phyloP scores from a whole-genome alignment of 2,113 vertebrate genomes.

The Cisticola juncidis region DNA sequence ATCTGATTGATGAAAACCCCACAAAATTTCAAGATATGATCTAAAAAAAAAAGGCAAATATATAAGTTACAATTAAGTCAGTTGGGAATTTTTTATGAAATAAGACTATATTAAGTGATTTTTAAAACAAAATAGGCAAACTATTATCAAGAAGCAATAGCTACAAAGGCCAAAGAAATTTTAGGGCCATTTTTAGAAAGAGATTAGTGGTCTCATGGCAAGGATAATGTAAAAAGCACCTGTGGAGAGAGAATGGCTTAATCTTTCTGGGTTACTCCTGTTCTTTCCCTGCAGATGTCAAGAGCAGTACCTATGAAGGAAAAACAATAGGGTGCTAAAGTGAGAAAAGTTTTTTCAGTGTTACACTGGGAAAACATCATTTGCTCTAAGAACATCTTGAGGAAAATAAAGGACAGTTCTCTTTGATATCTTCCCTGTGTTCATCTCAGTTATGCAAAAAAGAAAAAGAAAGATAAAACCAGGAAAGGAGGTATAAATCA shows the following conservation, averaged over 20 bases:
- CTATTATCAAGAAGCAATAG: not conserved
- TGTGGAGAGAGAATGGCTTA: not conserved
- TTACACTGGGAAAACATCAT: not conserved
- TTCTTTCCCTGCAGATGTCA: not conserved
- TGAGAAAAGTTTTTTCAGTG: not conserved
- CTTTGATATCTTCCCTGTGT: not conserved
- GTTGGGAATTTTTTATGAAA: not conserved
- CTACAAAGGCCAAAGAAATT: not conserved
- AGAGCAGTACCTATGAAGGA: not conserved
- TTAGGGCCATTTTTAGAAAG: not conserved
- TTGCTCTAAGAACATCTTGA: not conserved
- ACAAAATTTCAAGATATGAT: not conserved
- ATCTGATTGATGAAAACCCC: not conserved
- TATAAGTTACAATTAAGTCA: not conserved
- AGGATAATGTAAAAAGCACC: not conserved
- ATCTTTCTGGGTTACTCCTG: not conserved
- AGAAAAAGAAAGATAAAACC: not conserved
- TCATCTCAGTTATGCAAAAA: not conserved
- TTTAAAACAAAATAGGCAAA: not conserved
- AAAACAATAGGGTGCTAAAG: not conserved
- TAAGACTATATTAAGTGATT: not conserved
- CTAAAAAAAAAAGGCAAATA: not conserved
- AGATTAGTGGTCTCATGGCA: not conserved
- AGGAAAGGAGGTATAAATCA: not conserved
- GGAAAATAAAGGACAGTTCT: not conserved